Evolutionary conservation across 2,113 vertebrate genomes (phyloP).

Genomic region (Ameiurus melas): DNA sequence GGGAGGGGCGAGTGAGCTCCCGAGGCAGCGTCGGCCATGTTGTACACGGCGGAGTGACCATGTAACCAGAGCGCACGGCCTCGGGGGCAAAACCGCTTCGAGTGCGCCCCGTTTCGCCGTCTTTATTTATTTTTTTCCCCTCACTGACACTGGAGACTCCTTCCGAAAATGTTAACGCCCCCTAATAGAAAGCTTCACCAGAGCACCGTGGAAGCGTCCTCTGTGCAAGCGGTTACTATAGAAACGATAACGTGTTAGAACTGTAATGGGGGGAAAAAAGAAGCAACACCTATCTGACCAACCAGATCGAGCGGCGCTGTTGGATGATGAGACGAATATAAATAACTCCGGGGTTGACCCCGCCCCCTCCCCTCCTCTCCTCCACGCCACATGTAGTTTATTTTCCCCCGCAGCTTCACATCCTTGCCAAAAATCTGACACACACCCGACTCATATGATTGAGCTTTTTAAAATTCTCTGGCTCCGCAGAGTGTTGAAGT

Average conservation of each 20-base stretch:
- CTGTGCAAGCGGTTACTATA: neutral
- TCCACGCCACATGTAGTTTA: neutral
- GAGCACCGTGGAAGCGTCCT: too few species aligned
- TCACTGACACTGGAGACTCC: neutral
- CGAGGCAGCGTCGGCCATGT: slow-evolving; percentile 45
- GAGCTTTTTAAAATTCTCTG: neutral
- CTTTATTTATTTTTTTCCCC: too few species aligned
- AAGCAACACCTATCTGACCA: neutral
- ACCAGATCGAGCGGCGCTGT: neutral
- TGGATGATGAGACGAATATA: neutral
- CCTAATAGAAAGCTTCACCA: too few species aligned
- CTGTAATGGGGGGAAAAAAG: neutral
- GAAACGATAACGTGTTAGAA: neutral
- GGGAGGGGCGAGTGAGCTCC: neutral
- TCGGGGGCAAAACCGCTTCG: slow-evolving; percentile 28
- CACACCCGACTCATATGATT: neutral
- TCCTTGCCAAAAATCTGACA: neutral
- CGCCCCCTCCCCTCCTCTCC: too few species aligned
- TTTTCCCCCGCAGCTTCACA: neutral
- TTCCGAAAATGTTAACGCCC: neutral
- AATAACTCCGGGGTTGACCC: neutral
- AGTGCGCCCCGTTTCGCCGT: neutral
- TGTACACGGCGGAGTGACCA: slow-evolving; percentile 26
- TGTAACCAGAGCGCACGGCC: neutral
- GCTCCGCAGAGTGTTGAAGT: neutral